Evolutionary conservation across 2,113 vertebrate species (phyloP).

Genomic region (Plotosus lineatus): DNA sequence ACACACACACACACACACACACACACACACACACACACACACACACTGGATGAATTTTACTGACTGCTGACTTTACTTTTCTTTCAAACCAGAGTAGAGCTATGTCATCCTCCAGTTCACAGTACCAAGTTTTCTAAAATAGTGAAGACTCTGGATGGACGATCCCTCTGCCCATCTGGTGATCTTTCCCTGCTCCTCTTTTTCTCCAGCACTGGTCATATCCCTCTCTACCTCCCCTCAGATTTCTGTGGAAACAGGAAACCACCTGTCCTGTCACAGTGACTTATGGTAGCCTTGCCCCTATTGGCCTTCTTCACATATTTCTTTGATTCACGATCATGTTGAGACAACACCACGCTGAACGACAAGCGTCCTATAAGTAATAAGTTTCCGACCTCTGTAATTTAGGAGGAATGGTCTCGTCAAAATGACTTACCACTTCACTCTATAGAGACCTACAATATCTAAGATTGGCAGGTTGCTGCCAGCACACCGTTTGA

Average conservation of each 20-base stretch:
- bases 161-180: not conserved
- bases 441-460: not conserved
- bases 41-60: not conserved
- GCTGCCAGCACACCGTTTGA: not conserved
- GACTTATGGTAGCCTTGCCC: not conserved
- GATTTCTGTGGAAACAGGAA: constrained; percentile 9
- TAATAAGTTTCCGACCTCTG: not conserved
- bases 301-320: constrained; percentile 8
- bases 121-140: not conserved
- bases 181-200: not conserved
- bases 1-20: too few species aligned
- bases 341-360: constrained; percentile 6
- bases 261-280: not conserved
- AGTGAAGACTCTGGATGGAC: not conserved
- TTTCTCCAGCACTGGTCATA: not conserved
- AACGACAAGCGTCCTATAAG: constrained; percentile 15
- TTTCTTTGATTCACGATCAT: not conserved
- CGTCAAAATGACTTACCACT: constrained; percentile 17
- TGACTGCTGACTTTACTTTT: not conserved
- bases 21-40: too few species aligned
- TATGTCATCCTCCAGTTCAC: not conserved
- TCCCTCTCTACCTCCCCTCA: not conserved
- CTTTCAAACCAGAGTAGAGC: not conserved
- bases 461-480: constrained; percentile 8
- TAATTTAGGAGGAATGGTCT: not conserved